Percentiles rank a stretch among this genome's conserved stretches.
Evolutionary conservation across 1,140 invertebrate species (phyloP).

Genomic region (Sesamia nonagrioides): DNA sequence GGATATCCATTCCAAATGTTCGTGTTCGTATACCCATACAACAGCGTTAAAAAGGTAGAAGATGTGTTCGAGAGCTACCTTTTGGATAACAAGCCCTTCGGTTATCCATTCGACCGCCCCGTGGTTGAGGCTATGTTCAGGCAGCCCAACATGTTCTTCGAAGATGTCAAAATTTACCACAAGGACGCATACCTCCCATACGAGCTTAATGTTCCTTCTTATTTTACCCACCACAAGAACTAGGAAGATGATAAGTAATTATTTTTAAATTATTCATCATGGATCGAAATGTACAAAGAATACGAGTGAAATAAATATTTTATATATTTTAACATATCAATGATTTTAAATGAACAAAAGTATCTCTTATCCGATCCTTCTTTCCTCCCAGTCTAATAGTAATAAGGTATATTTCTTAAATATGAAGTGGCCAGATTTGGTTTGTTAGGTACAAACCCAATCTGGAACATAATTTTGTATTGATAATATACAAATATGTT

Average conservation of each 20-base stretch:
- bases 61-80: constrained; percentile 67
- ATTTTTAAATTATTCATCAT: constrained; percentile 1
- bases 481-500: too few species aligned
- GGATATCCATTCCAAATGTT: constrained; percentile 90
- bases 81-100: constrained; percentile 87
- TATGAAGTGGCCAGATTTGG: too few species aligned
- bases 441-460: too few species aligned
- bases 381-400: too few species aligned
- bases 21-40: constrained; percentile 89
- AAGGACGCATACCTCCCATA: constrained; percentile 85
- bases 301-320: constrained; percentile 33
- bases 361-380: too few species aligned
- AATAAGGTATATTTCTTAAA: too few species aligned
- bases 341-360: background rate
- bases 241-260: background rate
- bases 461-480: too few species aligned
- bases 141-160: constrained; percentile 90
- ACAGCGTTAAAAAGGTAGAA: constrained; percentile 59
- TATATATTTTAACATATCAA: background rate
- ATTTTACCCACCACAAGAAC: constrained; percentile 44
- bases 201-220: constrained; percentile 65
- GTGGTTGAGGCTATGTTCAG: constrained; percentile 88
- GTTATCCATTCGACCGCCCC: constrained; percentile 91
- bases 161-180: constrained; percentile 90
- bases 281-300: constrained; percentile 28